Evolutionary conservation across 1,140 invertebrate genomes (phyloP), one percentile per base, ranked within the genome.

Genomic region (Cheumatopsyche charites): DNA sequence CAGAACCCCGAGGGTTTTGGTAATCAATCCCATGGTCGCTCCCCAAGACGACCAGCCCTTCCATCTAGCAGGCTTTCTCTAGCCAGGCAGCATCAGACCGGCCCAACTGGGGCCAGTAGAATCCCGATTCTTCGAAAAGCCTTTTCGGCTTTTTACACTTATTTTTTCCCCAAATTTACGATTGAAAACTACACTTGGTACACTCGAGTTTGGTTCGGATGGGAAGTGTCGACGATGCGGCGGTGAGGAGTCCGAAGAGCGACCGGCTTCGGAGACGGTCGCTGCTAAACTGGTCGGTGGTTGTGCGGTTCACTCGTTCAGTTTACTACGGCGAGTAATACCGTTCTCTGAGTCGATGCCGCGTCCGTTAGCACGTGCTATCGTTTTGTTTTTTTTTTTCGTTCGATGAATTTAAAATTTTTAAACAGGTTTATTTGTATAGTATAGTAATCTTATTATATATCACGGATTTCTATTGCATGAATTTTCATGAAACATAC

Each of bases 1-100:
- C 78, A 91, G 85, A 77, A 90, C 88, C 79, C 89, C 88, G 73
- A 90, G 86, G 66, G 89, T 89, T 80, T 90, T 91, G 63, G 89
- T 89, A 75, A 90, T 87, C 78, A 90, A 87, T 74, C 89, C 89
- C 88, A 90, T 89, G 77, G 79, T 82, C 83, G 78, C 82, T 49
- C 63, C 70, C 61, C 11, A 58, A 21, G 17, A 69, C 63, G 63
- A 75, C 71, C 49, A 55, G 41, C n/a, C 74, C 74, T 75, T 75
- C 74, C 74, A 75, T 75, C 62, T 75, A 75, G 74, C 52, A 69
- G 66, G 21, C n/a, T 55, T 68, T 49, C n/a, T 47, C 66, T 55
- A 55, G 21, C 63, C 41, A 15, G 42, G n/a, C 19, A 47, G 43
- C 43, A 66, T 66, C 43, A 66, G 63, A 47, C 47, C 23, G 47